Base-by-base conservation (phyloP, 35 echinoderm and acorn worm species). In the Antedon bifida region DNA sequence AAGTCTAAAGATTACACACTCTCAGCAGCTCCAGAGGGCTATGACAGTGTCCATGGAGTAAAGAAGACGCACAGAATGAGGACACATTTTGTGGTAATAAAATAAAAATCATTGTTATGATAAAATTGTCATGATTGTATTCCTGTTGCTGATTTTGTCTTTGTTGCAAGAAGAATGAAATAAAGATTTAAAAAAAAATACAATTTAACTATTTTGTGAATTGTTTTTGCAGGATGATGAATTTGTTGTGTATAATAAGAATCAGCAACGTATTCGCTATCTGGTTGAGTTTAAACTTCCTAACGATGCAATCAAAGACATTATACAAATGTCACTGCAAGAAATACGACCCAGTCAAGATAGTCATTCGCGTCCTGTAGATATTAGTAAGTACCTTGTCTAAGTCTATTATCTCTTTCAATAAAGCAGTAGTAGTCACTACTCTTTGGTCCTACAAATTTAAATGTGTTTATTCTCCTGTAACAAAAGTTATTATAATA, bases 201-300 rank as follows among this genome's bases (percentile, higher is more conserved):
- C n/a, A 42, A 7, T 14, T 42, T 42, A 14, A 42, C 14, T 42
- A 42, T 7, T 42, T 42, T 42, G 4, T 42, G 14, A 42, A 4
- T 7, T 81, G 36, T 46, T 29, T 7, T 76, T 77, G 21, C 64
- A 99, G 95, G 88, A 89, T 77, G 88, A 99, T 86, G 95, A 99
- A 36, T 99, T 46, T 87, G 81, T 85, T 12, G 82, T 99, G 26
- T 99, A 99, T 76, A 83, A 90, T 75, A 86, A 81, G 9, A 75
- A 87, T n/a, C 95, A 93, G 28, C 90, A 99, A 74, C 45, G 90
- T 31, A 30, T 99, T 17, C 82, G 95, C 73, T 99, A 90, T 82
- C 76, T 99, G 51, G 78, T 99, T 35, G 91, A 92, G 77, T 88
- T 92, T 39, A 32, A 77, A 5, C 46, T 93, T 36, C 87, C 77